These are phyloP conservation scores for Drosophila bunnanda DNA, from an alignment of 2,888 invertebrate species.

Conservation along the genomic window DNA sequence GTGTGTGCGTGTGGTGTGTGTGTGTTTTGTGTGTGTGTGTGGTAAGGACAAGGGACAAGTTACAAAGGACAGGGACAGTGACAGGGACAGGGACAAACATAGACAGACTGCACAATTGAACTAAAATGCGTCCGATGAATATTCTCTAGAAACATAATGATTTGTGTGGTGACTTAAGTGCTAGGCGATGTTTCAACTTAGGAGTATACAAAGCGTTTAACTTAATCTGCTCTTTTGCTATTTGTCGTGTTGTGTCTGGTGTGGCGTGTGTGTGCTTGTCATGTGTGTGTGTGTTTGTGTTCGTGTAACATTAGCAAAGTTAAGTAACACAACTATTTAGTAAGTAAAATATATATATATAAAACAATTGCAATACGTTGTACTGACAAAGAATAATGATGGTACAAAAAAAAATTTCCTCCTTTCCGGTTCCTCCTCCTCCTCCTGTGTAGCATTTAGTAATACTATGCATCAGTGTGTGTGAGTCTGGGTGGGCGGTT, in stretches of 20 bases:
- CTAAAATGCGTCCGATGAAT: constrained; percentile 59
- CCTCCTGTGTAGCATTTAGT: constrained; percentile 21
- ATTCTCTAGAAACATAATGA: constrained; percentile 30
- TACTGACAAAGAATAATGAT: constrained; percentile 27
- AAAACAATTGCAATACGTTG: constrained; percentile 37
- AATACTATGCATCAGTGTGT: constrained; percentile 48
- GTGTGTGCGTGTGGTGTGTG: neutral
- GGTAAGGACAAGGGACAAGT: neutral
- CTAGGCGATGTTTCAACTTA: constrained; percentile 21
- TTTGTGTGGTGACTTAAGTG: constrained; percentile 25
- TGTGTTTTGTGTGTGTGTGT: neutral
- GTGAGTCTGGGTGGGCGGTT: neutral
- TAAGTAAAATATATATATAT: constrained; percentile 21
- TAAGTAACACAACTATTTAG: constrained; percentile 41
- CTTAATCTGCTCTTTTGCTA: constrained; percentile 26
- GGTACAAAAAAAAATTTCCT: constrained; percentile 28
- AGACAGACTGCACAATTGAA: constrained; percentile 50
- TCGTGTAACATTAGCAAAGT: constrained; percentile 28
- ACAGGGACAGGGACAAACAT: constrained; percentile 1
- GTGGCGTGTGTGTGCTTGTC: constrained; percentile 17
- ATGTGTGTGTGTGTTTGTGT: constrained; percentile 23
- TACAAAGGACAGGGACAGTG: no score
- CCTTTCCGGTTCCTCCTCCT: constrained; percentile 4
- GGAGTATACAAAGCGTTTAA: constrained; percentile 19
- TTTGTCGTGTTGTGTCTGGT: neutral